Percentiles rank a stretch among this genome's conserved stretches.
Evolutionary conservation across 2,113 vertebrate genomes (phyloP).

Genomic region (Hemiprocne comata): DNA sequence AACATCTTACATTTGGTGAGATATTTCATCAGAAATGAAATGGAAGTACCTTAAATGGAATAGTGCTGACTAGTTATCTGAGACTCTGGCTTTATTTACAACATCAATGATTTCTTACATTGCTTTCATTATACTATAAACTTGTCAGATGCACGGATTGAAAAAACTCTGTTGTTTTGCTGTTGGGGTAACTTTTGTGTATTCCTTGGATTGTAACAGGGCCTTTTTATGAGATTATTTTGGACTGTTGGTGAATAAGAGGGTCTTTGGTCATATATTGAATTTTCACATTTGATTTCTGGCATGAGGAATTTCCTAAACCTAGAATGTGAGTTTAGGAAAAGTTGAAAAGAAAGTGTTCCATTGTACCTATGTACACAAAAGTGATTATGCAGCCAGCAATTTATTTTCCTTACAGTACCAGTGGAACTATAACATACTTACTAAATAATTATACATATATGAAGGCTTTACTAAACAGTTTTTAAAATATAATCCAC

Average conservation of each 20-base stretch:
- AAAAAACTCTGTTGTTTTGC: neutral
- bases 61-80: neutral
- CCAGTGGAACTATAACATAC: neutral
- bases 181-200: neutral
- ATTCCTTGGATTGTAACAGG: neutral
- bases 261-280: neutral
- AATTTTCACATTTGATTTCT: neutral
- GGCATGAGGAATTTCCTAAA: neutral
- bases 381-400: neutral
- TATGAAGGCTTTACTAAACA: neutral
- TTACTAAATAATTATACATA: neutral
- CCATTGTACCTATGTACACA: accelerated
- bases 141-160: neutral
- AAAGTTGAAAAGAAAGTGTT: neutral
- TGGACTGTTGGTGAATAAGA: neutral
- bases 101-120: neutral
- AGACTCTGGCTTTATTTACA: neutral
- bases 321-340: neutral
- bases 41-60: neutral
- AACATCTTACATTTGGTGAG: neutral
- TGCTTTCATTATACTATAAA: neutral
- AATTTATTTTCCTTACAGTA: neutral
- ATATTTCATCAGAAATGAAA: neutral
- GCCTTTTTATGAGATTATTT: neutral
- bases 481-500: neutral